These are phyloP conservation scores for Eumerus sabulonum DNA, from an alignment of 2,888 invertebrate species.

Conservation along the genomic window DNA sequence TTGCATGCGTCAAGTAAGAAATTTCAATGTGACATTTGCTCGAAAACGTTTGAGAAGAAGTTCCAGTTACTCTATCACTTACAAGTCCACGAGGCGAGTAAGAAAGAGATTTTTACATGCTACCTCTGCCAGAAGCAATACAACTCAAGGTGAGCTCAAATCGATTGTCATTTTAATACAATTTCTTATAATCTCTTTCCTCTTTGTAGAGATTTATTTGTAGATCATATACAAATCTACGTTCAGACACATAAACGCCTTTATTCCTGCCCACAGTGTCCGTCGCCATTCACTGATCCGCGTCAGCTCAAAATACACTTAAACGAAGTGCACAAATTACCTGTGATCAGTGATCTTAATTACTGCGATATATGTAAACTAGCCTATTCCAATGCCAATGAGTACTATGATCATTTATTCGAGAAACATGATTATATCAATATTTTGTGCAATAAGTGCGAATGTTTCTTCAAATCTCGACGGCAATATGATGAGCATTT, in stretches of 20 bases:
- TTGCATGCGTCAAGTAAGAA: conserved; percentile 29
- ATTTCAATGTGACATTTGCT: conserved; percentile 52
- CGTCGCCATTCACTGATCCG: conserved; percentile 43
- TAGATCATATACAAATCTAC: conserved; percentile 39
- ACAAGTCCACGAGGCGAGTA: conserved; percentile 51
- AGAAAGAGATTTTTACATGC: conserved; percentile 22
- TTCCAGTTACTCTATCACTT: conserved; percentile 57
- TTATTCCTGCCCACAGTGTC: conserved; percentile 50
- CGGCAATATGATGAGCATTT: conserved; percentile 57
- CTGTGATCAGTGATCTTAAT: conserved; percentile 46
- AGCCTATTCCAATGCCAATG: conserved; percentile 18
- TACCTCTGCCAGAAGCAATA: conserved; percentile 52
- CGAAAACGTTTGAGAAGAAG: conserved; percentile 43
- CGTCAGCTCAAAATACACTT: conserved; percentile 59
- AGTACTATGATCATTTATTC: conserved; percentile 58
- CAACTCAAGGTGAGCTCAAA: conserved; percentile 34
- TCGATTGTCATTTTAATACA: not conserved
- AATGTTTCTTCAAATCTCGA: conserved; percentile 51
- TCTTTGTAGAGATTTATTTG: conserved; percentile 43
- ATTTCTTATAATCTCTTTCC: too few species aligned
- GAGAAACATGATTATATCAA: conserved; percentile 49
- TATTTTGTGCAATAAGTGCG: conserved; percentile 59
- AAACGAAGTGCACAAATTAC: conserved; percentile 44
- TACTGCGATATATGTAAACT: conserved; percentile 57
- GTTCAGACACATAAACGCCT: conserved; percentile 37